phyloP scores from a whole-genome alignment of 2,888 invertebrate genomes.

The Phaedon cochleariae region DNA sequence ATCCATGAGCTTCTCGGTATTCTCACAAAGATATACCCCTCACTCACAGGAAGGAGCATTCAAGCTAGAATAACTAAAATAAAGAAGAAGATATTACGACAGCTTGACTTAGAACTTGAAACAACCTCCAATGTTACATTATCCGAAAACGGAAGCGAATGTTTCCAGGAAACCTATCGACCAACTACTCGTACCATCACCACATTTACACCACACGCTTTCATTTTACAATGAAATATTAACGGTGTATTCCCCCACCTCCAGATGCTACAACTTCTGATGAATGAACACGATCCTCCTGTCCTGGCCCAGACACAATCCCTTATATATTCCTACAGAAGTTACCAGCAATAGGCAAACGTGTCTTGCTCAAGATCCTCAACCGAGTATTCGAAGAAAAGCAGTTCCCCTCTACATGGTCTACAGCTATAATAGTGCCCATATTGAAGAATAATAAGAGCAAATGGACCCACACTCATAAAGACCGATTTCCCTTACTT shows the following conservation, averaged over 20 bases:
- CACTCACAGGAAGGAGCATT: background rate
- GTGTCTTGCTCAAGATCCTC: background rate
- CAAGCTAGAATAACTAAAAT: background rate
- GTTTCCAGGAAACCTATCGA: background rate
- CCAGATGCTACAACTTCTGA: background rate
- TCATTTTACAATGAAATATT: slow-evolving; percentile 1
- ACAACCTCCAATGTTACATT: background rate
- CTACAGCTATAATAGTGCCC: background rate
- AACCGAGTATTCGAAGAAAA: background rate
- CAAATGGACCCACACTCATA: background rate
- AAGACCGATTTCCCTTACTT: background rate
- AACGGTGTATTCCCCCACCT: slow-evolving; percentile 6
- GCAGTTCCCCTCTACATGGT: background rate
- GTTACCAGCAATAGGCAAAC: background rate
- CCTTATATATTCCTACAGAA: background rate
- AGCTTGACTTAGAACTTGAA: background rate
- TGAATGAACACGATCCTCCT: background rate
- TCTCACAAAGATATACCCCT: background rate
- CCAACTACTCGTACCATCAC: background rate
- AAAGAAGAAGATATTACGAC: background rate
- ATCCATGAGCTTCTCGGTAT: background rate
- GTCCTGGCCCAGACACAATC: background rate
- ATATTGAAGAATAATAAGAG: background rate
- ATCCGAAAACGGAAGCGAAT: background rate
- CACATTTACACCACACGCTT: background rate